Conservation (phyloP, 2,888 invertebrate genomes). For the Megamerina dolium region DNA sequence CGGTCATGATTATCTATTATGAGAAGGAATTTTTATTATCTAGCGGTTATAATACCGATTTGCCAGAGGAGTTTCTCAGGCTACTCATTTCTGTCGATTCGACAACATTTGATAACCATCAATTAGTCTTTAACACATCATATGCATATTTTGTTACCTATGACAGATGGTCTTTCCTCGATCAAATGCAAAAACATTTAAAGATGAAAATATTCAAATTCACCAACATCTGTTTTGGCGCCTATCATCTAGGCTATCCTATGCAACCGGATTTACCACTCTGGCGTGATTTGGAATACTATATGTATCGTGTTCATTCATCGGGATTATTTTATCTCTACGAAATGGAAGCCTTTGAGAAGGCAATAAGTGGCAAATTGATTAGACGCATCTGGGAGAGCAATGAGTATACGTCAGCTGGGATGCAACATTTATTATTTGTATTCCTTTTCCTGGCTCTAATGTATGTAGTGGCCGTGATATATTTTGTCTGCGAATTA, state of each 20-base stretch:
- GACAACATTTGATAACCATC: too few species aligned
- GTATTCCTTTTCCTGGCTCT: conserved; percentile 23
- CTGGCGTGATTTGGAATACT: conserved; percentile 25
- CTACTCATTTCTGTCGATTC: conserved; percentile 30
- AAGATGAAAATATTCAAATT: too few species aligned
- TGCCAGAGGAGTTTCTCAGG: conserved; percentile 30
- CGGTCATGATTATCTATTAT: conserved; percentile 39
- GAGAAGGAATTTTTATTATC: conserved; percentile 35
- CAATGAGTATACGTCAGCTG: conserved; percentile 30
- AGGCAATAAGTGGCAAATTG: conserved; percentile 28
- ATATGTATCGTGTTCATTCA: conserved; percentile 30
- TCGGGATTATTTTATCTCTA: conserved; percentile 31
- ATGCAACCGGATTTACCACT: too few species aligned
- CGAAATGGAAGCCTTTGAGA: too few species aligned
- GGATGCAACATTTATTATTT: conserved; percentile 30
- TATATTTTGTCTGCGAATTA: too few species aligned
- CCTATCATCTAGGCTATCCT: conserved; percentile 28
- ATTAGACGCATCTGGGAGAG: conserved; percentile 24
- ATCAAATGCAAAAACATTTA: too few species aligned
- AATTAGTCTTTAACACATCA: too few species aligned
- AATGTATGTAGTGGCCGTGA: too few species aligned
- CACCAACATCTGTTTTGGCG: too few species aligned
- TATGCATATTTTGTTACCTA: too few species aligned
- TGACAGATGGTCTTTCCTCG: too few species aligned
- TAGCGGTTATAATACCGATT: conserved; percentile 26